These are phyloP conservation scores for Cryptus viduatorius DNA, from an alignment of 2,888 invertebrate genomes.

Conservation along the genomic window DNA sequence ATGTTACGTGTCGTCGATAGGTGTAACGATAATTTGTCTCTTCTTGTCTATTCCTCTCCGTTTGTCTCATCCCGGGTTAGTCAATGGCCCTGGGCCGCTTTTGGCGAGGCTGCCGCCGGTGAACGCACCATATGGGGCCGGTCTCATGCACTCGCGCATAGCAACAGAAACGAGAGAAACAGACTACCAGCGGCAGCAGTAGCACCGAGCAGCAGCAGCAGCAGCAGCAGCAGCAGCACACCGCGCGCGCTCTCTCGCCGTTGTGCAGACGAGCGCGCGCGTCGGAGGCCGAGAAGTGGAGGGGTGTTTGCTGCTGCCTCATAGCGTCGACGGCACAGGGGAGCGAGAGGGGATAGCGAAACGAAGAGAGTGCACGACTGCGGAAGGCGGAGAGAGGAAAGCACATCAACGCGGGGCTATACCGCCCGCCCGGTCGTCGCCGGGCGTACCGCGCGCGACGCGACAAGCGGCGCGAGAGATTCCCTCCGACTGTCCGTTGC, in stretches of 20 bases:
- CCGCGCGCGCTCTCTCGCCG: conserved; percentile 64
- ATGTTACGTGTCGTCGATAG: too few species aligned
- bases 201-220: conserved; percentile 52
- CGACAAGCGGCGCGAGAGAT: conserved; percentile 52
- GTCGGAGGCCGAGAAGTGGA: conserved; percentile 86
- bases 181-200: conserved; percentile 68
- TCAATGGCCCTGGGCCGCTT: conserved; percentile 75
- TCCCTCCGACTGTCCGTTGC: conserved; percentile 27
- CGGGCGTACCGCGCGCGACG: conserved; percentile 39
- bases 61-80: conserved; percentile 82
- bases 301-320: conserved; percentile 58
- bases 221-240: conserved; percentile 51
- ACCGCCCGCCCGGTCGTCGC: conserved; percentile 48
- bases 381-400: conserved; percentile 54
- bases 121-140: conserved; percentile 79
- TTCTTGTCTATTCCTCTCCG: conserved; percentile 85
- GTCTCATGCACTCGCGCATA: conserved; percentile 81
- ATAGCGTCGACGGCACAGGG: neutral
- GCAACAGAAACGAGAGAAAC: conserved; percentile 80
- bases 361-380: conserved; percentile 44
- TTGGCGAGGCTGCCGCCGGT: conserved; percentile 74
- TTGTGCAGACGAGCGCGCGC: conserved; percentile 74
- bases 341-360: conserved; percentile 69
- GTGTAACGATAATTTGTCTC: neutral
- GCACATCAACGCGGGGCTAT: conserved; percentile 26